Evolutionary conservation across 2,888 invertebrate genomes (phyloP), one percentile per base, ranked within the genome.

Genomic region (Gastrophysa polygoni): DNA sequence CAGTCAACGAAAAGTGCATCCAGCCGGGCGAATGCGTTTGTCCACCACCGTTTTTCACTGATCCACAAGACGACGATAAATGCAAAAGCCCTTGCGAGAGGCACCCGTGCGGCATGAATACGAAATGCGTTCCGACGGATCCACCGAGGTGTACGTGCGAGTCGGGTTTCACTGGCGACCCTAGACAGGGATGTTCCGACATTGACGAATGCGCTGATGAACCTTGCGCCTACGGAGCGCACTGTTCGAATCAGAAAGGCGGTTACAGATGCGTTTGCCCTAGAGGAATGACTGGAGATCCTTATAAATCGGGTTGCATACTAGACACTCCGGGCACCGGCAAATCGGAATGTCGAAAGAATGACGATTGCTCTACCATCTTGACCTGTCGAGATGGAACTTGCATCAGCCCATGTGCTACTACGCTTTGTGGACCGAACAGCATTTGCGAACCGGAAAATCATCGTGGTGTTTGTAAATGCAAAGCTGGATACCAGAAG

Each of bases 1-100:
- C 88, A 57, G 80, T 89, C 0, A 95, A 96, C 77, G 95, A 96
- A 81, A 92, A 92, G 80, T 96, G 96, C 78, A 89, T 95, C 21
- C 92, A 95, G 79, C 95, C 95, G 1, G 95, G 95, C 1, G 91
- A 93, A 81, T 96, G 96, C 76, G 87, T 95, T 16, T 96, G 96
- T 77, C 93, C 93, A 24, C 94, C 95, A 16, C 96, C 96, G 0
- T 96, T 90, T 82, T 95, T 93, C 80, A 87, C 91, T 28, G 95
- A 96, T 77, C 87, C 90, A 8, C 85, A 86, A 17, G 93, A 95
- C 76, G 89, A 89, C 32, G 92, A 93, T 78, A 90, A 91, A 78
- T 96, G 96, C 78, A 95, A 95, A 82, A 95, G 92, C 83, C 95
- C 95, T 6, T 96, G 95, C 78, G 94, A 96, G 80, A 86, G 95